Conservation (phyloP, 2,113 vertebrate genomes). For the Clarias magur region DNA sequence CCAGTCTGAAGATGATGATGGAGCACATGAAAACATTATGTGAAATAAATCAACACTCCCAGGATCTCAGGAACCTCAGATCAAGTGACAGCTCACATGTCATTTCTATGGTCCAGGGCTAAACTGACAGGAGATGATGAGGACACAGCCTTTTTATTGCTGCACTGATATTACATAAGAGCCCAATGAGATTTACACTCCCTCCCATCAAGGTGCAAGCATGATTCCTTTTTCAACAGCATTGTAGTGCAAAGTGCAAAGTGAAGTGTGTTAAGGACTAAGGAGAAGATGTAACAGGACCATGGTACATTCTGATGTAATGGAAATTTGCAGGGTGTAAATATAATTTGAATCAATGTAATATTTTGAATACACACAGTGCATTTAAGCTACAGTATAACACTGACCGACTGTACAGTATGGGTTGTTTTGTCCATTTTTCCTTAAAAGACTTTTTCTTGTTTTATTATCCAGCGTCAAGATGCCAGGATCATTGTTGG, state of each 20-base stretch:
- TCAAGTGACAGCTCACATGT: conserved; percentile 33
- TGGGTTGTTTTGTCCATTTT: neutral
- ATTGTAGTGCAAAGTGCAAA: neutral
- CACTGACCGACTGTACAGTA: neutral
- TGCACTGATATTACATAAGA: conserved; percentile 23
- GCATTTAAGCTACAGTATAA: neutral
- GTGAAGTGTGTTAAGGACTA: neutral
- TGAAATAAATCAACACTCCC: conserved; percentile 44
- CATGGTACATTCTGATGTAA: neutral
- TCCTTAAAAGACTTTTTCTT: neutral
- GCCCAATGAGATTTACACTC: conserved; percentile 16
- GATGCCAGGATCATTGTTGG: conserved; percentile 95
- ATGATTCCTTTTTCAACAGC: conserved; percentile 3
- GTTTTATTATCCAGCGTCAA: conserved; percentile 77
- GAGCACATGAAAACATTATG: conserved; percentile 44
- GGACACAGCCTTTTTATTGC: conserved; percentile 26
- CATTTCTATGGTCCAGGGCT: conserved; percentile 6
- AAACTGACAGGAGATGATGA: conserved; percentile 31
- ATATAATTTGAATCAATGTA: neutral
- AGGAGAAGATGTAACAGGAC: neutral
- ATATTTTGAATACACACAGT: neutral
- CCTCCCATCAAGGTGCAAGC: neutral
- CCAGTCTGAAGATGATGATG: conserved; percentile 34
- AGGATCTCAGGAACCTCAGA: conserved; percentile 32
- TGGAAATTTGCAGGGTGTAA: neutral